phyloP scores from a whole-genome alignment of 2,113 vertebrate genomes.

The Ascaphus truei region DNA sequence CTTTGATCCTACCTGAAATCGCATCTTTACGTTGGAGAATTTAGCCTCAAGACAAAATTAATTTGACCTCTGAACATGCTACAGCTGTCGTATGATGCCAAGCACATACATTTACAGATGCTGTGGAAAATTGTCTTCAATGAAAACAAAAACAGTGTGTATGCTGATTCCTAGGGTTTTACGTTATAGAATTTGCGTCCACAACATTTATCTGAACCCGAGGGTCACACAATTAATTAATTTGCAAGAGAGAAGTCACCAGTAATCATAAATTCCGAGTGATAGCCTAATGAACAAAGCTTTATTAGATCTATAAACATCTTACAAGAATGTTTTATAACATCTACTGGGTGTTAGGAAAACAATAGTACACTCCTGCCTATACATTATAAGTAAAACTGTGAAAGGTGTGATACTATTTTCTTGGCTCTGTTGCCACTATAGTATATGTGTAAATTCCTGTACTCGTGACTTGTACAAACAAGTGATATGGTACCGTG shows the following conservation, averaged over 20 bases:
- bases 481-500: no score
- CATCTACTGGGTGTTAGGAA: constrained; percentile 10
- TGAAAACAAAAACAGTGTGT: background rate
- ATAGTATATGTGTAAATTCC: background rate
- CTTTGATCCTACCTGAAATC: no score
- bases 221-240: constrained; percentile 13
- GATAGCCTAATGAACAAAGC: constrained; percentile 19
- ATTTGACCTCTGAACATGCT: no score
- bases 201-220: constrained; percentile 21
- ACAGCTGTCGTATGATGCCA: background rate
- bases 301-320: constrained; percentile 9
- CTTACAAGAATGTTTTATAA: background rate
- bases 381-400: background rate
- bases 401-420: background rate
- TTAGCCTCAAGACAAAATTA: no score
- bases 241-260: constrained; percentile 26
- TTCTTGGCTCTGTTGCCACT: background rate
- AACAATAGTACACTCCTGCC: background rate
- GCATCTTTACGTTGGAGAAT: no score
- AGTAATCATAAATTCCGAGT: background rate
- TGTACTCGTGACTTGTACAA: no score
- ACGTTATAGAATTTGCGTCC: background rate
- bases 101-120: background rate
- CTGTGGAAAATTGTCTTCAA: background rate
- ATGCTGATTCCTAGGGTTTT: constrained; percentile 4